Evolutionary conservation across 2,797 vertebrate genomes (phyloP).

Genomic region (Thripadectes ignobilis): DNA sequence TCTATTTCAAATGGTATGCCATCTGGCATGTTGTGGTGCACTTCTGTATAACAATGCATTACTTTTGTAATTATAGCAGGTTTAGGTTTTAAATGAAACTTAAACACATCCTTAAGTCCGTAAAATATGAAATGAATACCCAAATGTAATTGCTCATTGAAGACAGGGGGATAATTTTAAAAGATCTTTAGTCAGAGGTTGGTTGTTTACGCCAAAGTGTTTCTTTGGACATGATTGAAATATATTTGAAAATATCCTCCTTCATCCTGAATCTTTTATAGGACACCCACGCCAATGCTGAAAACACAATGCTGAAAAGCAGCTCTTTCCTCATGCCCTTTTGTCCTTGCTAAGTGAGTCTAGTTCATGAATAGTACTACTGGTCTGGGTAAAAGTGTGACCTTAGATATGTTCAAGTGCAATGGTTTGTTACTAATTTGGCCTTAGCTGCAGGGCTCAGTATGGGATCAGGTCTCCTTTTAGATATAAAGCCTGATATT

Average conservation of each 20-base stretch:
- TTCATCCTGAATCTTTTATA: not conserved
- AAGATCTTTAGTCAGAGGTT: not conserved
- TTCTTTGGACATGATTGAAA: not conserved
- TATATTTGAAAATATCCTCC: not conserved
- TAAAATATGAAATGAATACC: not conserved
- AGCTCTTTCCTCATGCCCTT: not conserved
- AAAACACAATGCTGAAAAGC: not conserved
- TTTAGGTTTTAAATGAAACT: not conserved
- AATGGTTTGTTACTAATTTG: conserved; percentile 59
- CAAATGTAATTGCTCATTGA: not conserved
- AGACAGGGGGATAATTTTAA: not conserved
- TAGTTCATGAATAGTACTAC: not conserved
- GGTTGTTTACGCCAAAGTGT: not conserved
- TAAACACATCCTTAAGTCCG: not conserved
- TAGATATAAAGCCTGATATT: conserved; percentile 41
- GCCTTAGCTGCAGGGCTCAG: conserved; percentile 26
- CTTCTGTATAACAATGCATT: not conserved
- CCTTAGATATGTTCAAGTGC: conserved; percentile 47
- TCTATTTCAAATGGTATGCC: not conserved
- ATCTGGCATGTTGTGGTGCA: not conserved
- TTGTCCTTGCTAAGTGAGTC: conserved; percentile 46
- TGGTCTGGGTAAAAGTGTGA: conserved; percentile 35
- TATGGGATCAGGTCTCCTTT: conserved; percentile 20
- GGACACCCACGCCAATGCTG: not conserved
- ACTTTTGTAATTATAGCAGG: not conserved